These are phyloP conservation scores for Acanthornis magna DNA, from an alignment of 2,797 vertebrate genomes.

Conservation along the genomic window DNA sequence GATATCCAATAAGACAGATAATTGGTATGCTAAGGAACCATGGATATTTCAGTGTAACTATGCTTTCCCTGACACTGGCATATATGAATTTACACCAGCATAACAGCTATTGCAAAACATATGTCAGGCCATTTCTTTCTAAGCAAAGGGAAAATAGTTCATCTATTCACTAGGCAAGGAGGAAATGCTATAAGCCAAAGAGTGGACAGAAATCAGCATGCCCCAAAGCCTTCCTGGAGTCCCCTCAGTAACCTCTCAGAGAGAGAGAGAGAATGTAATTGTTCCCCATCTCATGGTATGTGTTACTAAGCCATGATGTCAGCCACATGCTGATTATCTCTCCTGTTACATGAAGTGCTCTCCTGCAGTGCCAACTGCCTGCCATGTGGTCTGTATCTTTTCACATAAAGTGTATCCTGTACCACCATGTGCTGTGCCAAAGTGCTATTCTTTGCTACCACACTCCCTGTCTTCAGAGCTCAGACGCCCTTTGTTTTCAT, in stretches of 20 bases:
- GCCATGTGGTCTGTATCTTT: constrained; percentile 1
- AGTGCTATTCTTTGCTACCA: background rate
- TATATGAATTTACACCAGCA: background rate
- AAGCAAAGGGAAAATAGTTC: background rate
- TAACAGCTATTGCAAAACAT: background rate
- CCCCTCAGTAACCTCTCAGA: background rate
- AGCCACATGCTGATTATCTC: constrained; percentile 51
- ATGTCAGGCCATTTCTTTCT: background rate
- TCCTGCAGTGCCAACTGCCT: background rate
- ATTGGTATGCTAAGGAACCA: background rate
- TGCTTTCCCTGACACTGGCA: background rate
- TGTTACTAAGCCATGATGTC: background rate
- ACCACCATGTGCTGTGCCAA: background rate
- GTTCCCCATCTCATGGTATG: background rate
- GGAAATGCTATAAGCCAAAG: background rate
- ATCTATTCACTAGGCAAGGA: background rate
- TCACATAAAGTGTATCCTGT: constrained; percentile 34
- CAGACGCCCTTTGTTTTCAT: constrained; percentile 8
- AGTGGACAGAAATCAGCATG: constrained; percentile 6
- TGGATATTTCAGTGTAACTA: background rate
- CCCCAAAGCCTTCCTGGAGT: constrained; percentile 21
- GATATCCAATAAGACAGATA: background rate
- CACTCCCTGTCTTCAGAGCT: background rate
- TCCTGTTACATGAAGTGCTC: constrained; percentile 41
- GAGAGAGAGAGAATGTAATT: background rate